phyloP scores from a whole-genome alignment of 2,888 invertebrate genomes.

The Bedellia somnulentella region DNA sequence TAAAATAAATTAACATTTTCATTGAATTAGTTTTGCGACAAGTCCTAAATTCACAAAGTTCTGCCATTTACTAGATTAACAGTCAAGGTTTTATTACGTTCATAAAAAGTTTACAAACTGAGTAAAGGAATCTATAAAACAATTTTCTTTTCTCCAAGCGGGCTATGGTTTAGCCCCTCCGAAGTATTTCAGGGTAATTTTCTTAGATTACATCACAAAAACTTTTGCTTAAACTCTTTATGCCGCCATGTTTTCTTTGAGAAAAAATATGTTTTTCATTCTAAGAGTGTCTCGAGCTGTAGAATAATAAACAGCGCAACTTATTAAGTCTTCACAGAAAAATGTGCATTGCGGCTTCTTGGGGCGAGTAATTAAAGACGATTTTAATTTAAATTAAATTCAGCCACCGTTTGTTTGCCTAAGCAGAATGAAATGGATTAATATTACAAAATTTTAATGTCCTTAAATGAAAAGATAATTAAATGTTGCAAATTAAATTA shows the following conservation, averaged over 20 bases:
- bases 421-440: conserved; percentile 3
- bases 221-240: conserved; percentile 31
- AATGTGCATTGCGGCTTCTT: conserved; percentile 17
- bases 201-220: conserved; percentile 40
- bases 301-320: conserved; percentile 34
- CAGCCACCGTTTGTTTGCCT: too few species aligned
- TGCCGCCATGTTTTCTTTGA: conserved; percentile 42
- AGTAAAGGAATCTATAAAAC: conserved; percentile 29
- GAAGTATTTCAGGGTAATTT: conserved; percentile 47
- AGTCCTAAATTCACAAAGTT: too few species aligned
- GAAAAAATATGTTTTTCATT: conserved; percentile 34
- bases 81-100: neutral
- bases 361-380: too few species aligned
- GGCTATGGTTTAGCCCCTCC: conserved; percentile 22
- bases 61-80: too few species aligned
- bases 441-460: conserved; percentile 4
- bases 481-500: too few species aligned
- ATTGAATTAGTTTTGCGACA: too few species aligned
- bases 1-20: too few species aligned
- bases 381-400: too few species aligned
- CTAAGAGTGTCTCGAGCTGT: conserved; percentile 15
- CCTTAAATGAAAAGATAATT: too few species aligned
- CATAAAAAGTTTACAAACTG: neutral
- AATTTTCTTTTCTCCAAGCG: conserved; percentile 18
- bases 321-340: conserved; percentile 29